These are phyloP conservation scores for Betta splendens DNA, from an alignment of 2,797 vertebrate genomes.

Conservation along the genomic window DNA sequence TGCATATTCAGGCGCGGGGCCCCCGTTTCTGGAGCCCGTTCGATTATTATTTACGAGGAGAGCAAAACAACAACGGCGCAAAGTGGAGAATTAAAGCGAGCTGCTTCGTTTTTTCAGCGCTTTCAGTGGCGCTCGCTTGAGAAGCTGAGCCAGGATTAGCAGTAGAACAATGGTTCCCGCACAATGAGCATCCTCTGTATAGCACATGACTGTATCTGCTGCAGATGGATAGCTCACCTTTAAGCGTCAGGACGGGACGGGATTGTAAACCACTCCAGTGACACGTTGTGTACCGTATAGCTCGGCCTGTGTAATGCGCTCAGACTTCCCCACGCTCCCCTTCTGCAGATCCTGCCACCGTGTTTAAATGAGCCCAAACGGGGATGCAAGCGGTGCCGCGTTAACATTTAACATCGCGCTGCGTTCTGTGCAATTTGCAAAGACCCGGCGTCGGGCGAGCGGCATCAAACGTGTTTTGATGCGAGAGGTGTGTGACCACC, in stretches of 20 bases:
- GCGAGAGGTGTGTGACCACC: constrained; percentile 74
- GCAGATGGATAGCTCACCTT: constrained; percentile 68
- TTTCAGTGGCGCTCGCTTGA: constrained; percentile 72
- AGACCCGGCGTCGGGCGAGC: constrained; percentile 61
- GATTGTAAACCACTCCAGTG: constrained; percentile 41
- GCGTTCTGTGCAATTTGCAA: constrained; percentile 61
- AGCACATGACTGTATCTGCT: constrained; percentile 57
- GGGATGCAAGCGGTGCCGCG: constrained; percentile 69
- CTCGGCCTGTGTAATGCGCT: constrained; percentile 23
- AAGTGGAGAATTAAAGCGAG: constrained; percentile 72
- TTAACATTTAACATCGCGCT: constrained; percentile 66
- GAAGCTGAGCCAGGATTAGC: constrained; percentile 75
- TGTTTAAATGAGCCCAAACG: constrained; percentile 47
- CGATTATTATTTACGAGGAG: constrained; percentile 67
- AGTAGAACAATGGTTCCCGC: constrained; percentile 71
- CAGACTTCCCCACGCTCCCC: constrained; percentile 21
- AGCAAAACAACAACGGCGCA: constrained; percentile 64
- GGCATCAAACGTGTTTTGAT: constrained; percentile 76
- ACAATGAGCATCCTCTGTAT: constrained; percentile 75
- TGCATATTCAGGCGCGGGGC: constrained; percentile 65
- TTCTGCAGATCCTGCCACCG: constrained; percentile 17
- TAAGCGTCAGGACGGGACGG: constrained; percentile 52
- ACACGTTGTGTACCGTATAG: constrained; percentile 43
- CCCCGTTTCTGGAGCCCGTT: constrained; percentile 63
- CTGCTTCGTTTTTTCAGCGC: constrained; percentile 76